These are phyloP conservation scores for Mycalesis mineus DNA, from an alignment of 2,888 invertebrate genomes.

Conservation along the genomic window DNA sequence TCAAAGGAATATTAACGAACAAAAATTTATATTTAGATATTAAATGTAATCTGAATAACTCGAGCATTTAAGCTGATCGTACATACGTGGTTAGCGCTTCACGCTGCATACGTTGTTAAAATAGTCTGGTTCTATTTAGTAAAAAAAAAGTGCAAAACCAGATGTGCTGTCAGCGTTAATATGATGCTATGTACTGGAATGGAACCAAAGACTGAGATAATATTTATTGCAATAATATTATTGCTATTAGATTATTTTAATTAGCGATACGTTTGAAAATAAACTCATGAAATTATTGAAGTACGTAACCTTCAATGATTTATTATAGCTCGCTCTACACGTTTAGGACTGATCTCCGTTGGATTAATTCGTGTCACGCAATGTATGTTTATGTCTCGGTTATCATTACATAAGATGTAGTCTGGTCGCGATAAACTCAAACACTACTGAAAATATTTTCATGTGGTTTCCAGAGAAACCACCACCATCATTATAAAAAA, in stretches of 20 bases:
- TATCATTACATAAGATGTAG: no score
- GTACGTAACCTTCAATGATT: background rate
- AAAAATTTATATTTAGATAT: constrained; percentile 40
- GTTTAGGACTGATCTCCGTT: no score
- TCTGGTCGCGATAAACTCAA: no score
- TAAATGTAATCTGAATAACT: constrained; percentile 40
- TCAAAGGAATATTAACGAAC: constrained; percentile 37
- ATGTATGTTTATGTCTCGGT: no score
- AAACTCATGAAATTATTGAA: constrained; percentile 17
- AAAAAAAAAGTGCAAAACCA: no score
- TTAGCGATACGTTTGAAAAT: constrained; percentile 31
- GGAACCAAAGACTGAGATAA: constrained; percentile 71
- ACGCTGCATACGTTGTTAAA: no score
- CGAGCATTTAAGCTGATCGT: constrained; percentile 43
- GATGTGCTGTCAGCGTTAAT: constrained; percentile 2
- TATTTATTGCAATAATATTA: constrained; percentile 63
- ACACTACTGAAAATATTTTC: no score
- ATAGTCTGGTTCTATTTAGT: no score
- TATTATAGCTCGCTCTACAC: no score
- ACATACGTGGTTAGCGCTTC: background rate
- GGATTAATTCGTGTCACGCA: no score
- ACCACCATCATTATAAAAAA: no score
- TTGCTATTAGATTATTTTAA: constrained; percentile 62
- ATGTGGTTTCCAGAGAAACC: no score
- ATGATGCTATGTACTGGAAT: constrained; percentile 59